Evolutionary conservation across 2,113 vertebrate species (phyloP), one percentile per base, ranked within the genome.

Genomic region (Petrocephalus microphthalmus): DNA sequence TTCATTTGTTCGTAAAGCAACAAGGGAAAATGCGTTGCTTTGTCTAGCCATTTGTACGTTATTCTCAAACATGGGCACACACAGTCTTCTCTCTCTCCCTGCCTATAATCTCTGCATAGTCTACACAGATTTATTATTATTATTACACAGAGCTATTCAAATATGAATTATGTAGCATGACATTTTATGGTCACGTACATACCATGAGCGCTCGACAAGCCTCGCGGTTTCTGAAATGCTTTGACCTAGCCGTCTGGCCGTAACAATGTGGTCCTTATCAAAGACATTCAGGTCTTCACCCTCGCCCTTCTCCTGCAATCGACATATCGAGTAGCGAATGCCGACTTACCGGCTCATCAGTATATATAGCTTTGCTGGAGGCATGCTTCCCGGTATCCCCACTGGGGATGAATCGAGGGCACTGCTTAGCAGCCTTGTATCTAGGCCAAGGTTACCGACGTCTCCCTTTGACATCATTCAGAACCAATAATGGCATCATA

Each of bases 401-500:
- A 0, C 53, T 42, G 71, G 13, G 33, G 33, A 42, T 78, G 33
- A 33, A 78, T 78, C 17, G 71, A 78, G 71, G 71, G 33, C 71
- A 42, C 42, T 78, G 71, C 71, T 42, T 42, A 78, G 15, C 33
- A 6, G 71, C 33, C 71, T 78, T 42, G 67, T 42, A 78, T 78
- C 29, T 78, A 42, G 71, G 71, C 33, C 71, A 78, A 78, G 71
- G 71, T 78, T 19, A 78, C 71, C 5, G 1, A 42, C 17, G 33
- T 19, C 71, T 78, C 29, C 71, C 33, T 78, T 33, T 42, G 71
- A 78, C 71, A 78, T 78, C 71, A 78, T 78, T 78, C 71, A 78
- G 71, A 78, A 78, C 71, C 71, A 78, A 42, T 78, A 78, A 78
- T 78, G 71, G 71, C 29, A 37, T 78, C 71, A 33, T 78, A 78